These are phyloP conservation scores for Sebastes baramenuke DNA, from an alignment of 2,797 vertebrate species.

Conservation along the genomic window DNA sequence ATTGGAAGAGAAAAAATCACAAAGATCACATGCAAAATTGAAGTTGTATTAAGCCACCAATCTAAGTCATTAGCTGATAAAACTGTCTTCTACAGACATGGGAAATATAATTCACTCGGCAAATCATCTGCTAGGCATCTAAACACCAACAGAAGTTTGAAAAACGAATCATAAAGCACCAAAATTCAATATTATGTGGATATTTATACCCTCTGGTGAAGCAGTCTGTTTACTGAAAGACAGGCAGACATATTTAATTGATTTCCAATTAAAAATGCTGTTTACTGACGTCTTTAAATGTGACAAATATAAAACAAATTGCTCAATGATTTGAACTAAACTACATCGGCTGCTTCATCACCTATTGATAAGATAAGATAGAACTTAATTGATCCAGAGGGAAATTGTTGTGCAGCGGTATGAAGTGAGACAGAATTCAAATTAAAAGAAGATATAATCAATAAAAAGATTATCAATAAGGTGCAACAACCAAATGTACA, in stretches of 20 bases:
- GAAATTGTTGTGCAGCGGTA: too few species aligned
- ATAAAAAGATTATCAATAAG: too few species aligned
- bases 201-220: too few species aligned
- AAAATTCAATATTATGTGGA: too few species aligned
- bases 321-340: not conserved
- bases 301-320: not conserved
- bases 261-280: not conserved
- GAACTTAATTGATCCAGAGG: too few species aligned
- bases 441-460: too few species aligned
- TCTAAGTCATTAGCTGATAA: not conserved
- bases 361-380: not conserved
- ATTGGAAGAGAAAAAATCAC: not conserved
- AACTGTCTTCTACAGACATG: not conserved
- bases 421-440: too few species aligned
- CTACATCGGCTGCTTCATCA: not conserved
- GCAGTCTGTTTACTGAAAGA: not conserved
- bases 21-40: not conserved
- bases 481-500: not conserved
- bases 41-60: not conserved
- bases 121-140: not conserved
- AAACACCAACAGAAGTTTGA: too few species aligned
- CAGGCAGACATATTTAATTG: not conserved
- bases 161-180: too few species aligned
- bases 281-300: not conserved
- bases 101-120: not conserved